Evolutionary conservation across 2,113 vertebrate species (phyloP), one percentile per base, ranked within the genome.

Genomic region (Alethe diademata): DNA sequence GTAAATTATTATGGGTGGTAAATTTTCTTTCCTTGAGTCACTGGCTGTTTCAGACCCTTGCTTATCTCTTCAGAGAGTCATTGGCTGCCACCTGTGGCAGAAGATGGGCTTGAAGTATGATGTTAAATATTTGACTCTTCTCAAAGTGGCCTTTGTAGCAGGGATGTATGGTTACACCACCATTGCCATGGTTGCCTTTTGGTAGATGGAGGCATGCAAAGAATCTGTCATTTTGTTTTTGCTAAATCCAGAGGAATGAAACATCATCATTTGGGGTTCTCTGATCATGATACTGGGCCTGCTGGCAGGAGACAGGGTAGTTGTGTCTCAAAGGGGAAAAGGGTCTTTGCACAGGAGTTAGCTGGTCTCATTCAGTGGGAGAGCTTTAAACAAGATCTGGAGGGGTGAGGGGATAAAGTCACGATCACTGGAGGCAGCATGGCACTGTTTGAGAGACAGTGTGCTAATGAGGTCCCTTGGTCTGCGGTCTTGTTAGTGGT

Each of bases 401-500:
- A 62, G 10, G 42, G 48, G 3, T 31, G 57, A 54, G 25, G 25
- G 20, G 7, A 19, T 62, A 28, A 90, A 83, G 28, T 48, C 29
- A 16, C 0, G 0, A 13, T 58, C 35, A 33, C 47, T 69, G 70
- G 38, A 22, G 62, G 47, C 4, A 12, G n/a, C 35, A 6, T 61
- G 38, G 38, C 4, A 5, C 47, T 75, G n/a, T 67, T 74, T 22
- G 47, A 54, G 45, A 35, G 45, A 60, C 28, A 28, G 43, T 35
- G 17, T 82, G 29, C 31, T 75, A 16, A n/a, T 61, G 47, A 69
- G 20, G 54, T 47, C 25, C 40, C 53, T 67, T 38, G 53, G 29
- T 75, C 19, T 47, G 45, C 47, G 47, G 47, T 40, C n/a, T 61
- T 0, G 0, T 54, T 54, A 48, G n/a, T 31, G 40, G 8, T 31